Conservation (phyloP, 2,888 invertebrate species). For the Tenthredo mesomela region DNA sequence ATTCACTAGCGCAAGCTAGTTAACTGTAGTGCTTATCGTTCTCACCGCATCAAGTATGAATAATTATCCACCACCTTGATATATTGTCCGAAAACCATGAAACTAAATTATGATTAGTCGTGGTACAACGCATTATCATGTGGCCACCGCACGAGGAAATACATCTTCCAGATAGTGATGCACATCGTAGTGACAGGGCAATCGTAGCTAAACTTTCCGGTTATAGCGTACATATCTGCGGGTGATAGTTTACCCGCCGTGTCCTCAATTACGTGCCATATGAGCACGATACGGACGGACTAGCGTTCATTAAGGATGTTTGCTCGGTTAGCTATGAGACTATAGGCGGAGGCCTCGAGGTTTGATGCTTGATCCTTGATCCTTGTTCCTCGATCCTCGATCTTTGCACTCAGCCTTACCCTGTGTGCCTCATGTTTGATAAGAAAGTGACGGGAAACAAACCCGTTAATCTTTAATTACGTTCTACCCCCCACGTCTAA, state of each 20-base stretch:
- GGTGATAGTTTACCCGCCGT: slow-evolving; percentile 20
- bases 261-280: slow-evolving; percentile 43
- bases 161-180: slow-evolving; percentile 9
- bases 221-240: not conserved
- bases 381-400: not conserved
- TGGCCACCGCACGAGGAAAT: not conserved
- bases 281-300: slow-evolving; percentile 1
- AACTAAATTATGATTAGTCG: not conserved
- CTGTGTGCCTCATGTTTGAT: not conserved
- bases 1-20: not conserved
- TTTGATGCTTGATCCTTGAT: too few species aligned
- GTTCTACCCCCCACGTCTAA: not conserved
- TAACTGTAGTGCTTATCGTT: not conserved
- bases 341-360: not conserved
- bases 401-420: not conserved
- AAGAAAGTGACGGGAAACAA: not conserved
- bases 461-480: slow-evolving; percentile 9
- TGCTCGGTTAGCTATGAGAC: not conserved
- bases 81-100: not conserved
- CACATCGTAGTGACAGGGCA: not conserved
- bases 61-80: not conserved
- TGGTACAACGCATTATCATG: not conserved
- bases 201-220: slow-evolving; percentile 15
- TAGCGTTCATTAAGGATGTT: slow-evolving; percentile 35
- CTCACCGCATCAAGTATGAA: not conserved